A percentile compares a stretch with the other conserved stretches of the same genome.
Conservation (phyloP, 2,113 vertebrate species). For the Marmota monax region DNA sequence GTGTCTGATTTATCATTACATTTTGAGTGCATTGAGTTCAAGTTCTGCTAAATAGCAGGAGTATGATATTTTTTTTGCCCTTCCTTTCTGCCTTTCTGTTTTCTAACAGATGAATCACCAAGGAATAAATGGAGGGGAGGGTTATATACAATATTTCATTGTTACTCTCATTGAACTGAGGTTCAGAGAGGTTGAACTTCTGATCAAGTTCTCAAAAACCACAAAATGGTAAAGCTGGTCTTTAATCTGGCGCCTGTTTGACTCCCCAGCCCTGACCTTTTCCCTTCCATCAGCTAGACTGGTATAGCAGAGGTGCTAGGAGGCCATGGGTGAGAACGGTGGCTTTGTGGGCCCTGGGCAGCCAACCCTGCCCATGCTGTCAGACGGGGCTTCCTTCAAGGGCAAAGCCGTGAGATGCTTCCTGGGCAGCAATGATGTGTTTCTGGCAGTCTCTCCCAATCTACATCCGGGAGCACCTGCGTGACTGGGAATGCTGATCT, state of each 20-base stretch:
- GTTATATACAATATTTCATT: not conserved
- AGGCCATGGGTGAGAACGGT: not conserved
- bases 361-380: not conserved
- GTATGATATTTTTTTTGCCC: not conserved
- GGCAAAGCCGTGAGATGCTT: not conserved
- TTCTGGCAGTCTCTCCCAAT: not conserved
- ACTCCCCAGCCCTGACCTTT: not conserved
- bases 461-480: constrained; percentile 40
- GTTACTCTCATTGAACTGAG: not conserved
- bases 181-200: not conserved
- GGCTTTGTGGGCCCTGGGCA: no score
- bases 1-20: constrained; percentile 20
- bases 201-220: not conserved
- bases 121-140: not conserved
- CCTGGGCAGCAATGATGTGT: not conserved
- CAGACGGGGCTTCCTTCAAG: not conserved
- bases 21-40: not conserved
- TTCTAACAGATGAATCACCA: not conserved
- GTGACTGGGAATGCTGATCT: constrained; percentile 3
- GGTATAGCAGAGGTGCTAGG: not conserved
- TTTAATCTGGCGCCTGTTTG: not conserved
- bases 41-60: not conserved
- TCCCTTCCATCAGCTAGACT: not conserved
- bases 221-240: not conserved
- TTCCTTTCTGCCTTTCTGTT: not conserved